These are phyloP conservation scores for Atherinomorus stipes DNA, from an alignment of 2,113 vertebrate species.

Conservation along the genomic window DNA sequence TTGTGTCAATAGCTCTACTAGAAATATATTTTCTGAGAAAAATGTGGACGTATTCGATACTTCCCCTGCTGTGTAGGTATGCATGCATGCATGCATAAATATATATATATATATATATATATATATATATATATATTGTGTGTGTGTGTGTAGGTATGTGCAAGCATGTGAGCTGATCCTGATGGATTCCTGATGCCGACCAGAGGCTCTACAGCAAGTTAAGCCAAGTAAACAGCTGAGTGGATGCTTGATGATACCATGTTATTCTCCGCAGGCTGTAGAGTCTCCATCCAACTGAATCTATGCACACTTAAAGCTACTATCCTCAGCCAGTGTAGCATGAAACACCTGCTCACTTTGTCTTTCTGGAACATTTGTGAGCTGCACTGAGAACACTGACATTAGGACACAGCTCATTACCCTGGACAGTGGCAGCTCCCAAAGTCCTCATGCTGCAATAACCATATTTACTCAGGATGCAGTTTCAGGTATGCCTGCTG, in stretches of 20 bases:
- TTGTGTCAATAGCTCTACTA: too few relatives aligned
- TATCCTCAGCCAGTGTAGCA: slow-evolving; percentile 2
- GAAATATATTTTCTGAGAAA: too few relatives aligned
- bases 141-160: too few relatives aligned
- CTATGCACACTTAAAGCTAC: background rate
- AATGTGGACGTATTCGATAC: too few relatives aligned
- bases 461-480: slow-evolving; percentile 13
- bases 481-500: background rate
- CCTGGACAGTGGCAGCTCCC: background rate
- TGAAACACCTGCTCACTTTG: slow-evolving; percentile 40
- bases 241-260: background rate
- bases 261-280: background rate
- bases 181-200: background rate
- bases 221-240: background rate
- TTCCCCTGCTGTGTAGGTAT: too few relatives aligned
- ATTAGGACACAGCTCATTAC: slow-evolving; percentile 33
- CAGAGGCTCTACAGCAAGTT: slow-evolving; percentile 2
- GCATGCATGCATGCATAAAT: too few relatives aligned
- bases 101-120: too few relatives aligned
- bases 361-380: slow-evolving; percentile 13
- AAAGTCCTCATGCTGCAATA: background rate
- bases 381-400: slow-evolving; percentile 4
- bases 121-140: too few relatives aligned
- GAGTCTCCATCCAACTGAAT: background rate
- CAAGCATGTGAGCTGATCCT: background rate